Conservation (phyloP, 2,888 invertebrate genomes). For the Alviniconcha strummeri region DNA sequence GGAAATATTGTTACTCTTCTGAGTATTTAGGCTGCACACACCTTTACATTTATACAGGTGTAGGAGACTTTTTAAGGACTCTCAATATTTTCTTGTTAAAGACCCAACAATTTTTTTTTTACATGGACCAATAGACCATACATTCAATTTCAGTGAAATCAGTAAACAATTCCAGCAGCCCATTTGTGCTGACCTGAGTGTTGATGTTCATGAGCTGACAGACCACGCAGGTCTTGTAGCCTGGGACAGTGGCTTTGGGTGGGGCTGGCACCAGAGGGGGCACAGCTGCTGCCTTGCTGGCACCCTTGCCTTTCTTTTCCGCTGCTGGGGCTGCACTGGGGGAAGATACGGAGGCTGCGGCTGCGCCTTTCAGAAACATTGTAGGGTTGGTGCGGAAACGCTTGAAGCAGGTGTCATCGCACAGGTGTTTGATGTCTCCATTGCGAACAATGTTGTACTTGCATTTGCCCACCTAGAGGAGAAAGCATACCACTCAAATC, state of each 20-base stretch:
- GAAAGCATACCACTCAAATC: no score
- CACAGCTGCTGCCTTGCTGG: background rate
- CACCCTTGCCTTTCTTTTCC: background rate
- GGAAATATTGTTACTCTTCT: no score
- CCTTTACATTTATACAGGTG: no score
- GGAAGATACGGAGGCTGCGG: background rate
- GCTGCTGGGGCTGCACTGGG: background rate
- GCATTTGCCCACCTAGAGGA: slow-evolving; percentile 66
- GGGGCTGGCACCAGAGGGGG: background rate
- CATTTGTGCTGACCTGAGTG: slow-evolving; percentile 30
- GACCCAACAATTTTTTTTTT: no score
- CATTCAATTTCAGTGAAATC: no score
- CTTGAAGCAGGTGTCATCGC: slow-evolving; percentile 72
- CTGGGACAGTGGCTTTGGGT: slow-evolving; percentile 20
- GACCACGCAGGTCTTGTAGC: slow-evolving; percentile 63
- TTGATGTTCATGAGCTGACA: slow-evolving; percentile 66
- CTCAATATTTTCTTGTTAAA: no score
- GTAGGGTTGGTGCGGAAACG: slow-evolving; percentile 68
- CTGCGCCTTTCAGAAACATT: slow-evolving; percentile 50
- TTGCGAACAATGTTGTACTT: slow-evolving; percentile 73
- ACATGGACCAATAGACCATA: no score
- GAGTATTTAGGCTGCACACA: no score
- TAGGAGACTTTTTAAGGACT: no score
- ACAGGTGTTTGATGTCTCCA: slow-evolving; percentile 71
- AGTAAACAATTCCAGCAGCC: no score